These are phyloP conservation scores for Pseudomyrmex pallidus DNA, from an alignment of 1,140 invertebrate genomes.

Conservation along the genomic window DNA sequence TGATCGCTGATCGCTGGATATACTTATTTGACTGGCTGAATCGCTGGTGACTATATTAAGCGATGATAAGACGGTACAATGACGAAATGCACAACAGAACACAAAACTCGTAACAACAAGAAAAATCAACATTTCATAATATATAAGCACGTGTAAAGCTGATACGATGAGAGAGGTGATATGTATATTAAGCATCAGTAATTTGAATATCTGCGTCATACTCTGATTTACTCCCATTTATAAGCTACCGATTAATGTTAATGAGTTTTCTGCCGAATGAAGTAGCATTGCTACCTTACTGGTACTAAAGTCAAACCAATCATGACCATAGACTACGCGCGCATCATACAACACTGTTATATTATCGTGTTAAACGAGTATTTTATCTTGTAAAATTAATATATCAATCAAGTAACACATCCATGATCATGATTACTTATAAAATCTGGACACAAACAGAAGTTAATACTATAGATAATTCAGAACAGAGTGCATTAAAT, in stretches of 20 bases:
- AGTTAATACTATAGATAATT: slow-evolving; percentile 49
- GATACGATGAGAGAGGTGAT: slow-evolving; percentile 84
- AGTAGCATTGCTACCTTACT: slow-evolving; percentile 44
- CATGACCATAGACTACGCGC: neutral
- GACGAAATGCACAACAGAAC: slow-evolving; percentile 78
- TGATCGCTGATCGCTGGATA: slow-evolving; percentile 84
- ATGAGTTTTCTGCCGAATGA: slow-evolving; percentile 54
- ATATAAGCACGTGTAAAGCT: slow-evolving; percentile 81
- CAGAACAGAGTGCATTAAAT: slow-evolving; percentile 58
- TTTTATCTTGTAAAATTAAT: neutral
- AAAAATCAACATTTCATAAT: slow-evolving; percentile 76
- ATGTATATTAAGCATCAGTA: slow-evolving; percentile 59
- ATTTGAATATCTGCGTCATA: slow-evolving; percentile 55
- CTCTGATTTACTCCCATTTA: slow-evolving; percentile 51
- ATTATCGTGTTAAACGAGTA: neutral
- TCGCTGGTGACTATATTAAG: slow-evolving; percentile 85
- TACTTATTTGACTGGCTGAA: slow-evolving; percentile 85
- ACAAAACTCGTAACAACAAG: slow-evolving; percentile 79
- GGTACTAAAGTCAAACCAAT: neutral
- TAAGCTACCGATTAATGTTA: slow-evolving; percentile 52
- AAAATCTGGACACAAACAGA: slow-evolving; percentile 43
- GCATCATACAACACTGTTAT: slow-evolving; percentile 1
- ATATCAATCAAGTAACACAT: slow-evolving; percentile 13
- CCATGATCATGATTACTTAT: slow-evolving; percentile 26
- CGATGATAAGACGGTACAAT: slow-evolving; percentile 82